Evolutionary conservation across 2,797 vertebrate genomes (phyloP).

Genomic region (Catamblyrhynchus diadema): DNA sequence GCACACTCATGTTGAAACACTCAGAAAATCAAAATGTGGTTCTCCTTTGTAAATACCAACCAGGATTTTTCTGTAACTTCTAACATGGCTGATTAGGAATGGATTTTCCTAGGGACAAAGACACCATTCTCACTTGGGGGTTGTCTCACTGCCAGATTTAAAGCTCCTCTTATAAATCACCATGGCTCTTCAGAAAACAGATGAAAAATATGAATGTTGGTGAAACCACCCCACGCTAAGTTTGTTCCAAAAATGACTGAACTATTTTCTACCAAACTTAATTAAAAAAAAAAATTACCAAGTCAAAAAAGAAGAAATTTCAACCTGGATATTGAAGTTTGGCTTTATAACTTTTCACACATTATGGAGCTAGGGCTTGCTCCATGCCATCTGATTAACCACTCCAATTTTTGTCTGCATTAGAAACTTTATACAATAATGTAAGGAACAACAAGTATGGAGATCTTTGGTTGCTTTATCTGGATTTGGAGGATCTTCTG

Average conservation of each 20-base stretch:
- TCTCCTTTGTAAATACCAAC: not conserved
- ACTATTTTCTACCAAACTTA: not conserved
- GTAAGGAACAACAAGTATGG: not conserved
- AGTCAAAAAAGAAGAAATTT: not conserved
- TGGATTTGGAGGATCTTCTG: not conserved
- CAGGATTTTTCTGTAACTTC: not conserved
- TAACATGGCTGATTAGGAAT: not conserved
- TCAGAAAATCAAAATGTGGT: not conserved
- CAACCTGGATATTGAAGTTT: not conserved
- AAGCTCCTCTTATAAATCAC: not conserved
- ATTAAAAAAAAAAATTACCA: not conserved
- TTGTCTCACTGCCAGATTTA: not conserved
- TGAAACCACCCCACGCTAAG: not conserved
- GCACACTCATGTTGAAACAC: not conserved
- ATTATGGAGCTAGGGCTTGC: not conserved
- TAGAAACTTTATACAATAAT: not conserved
- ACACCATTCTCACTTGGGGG: not conserved
- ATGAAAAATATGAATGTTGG: not conserved
- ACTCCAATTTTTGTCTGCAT: not conserved
- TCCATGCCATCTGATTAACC: not conserved
- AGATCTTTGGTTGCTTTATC: not conserved
- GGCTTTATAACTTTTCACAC: not conserved
- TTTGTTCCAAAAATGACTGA: slow-evolving; percentile 20
- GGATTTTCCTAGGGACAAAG: not conserved
- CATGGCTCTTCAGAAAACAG: not conserved